Conservation (phyloP, 2,113 vertebrate species). For the Burhinus bistriatus region DNA sequence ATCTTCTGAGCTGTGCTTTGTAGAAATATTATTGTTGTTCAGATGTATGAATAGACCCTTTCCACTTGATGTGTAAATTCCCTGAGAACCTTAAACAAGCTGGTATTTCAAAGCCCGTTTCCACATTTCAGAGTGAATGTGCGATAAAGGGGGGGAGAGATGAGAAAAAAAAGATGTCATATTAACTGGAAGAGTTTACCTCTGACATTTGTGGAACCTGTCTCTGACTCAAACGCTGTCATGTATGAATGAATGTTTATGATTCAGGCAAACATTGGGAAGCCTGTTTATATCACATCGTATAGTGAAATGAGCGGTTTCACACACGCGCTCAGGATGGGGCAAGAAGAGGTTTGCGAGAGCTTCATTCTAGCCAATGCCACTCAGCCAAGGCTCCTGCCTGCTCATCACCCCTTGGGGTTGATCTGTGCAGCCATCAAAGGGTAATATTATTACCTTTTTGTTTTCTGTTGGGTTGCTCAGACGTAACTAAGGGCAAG, state of each 20-base stretch:
- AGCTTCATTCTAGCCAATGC: neutral
- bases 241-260: neutral
- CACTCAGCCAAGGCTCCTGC: neutral
- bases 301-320: neutral
- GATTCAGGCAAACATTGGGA: neutral
- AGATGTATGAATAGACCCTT: neutral
- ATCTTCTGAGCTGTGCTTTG: neutral
- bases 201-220: neutral
- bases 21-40: neutral
- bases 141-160: neutral
- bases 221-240: neutral
- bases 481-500: neutral
- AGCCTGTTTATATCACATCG: neutral
- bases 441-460: too few relatives aligned
- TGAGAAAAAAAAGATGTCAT: neutral
- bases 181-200: neutral
- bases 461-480: neutral
- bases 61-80: neutral
- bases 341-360: neutral
- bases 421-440: neutral
- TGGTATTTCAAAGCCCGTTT: neutral
- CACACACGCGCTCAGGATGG: neutral
- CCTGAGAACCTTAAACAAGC: neutral
- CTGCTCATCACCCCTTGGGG: neutral
- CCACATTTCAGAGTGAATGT: neutral